Percentiles rank a stretch among this genome's conserved stretches.
phyloP scores from a whole-genome alignment of 2,888 invertebrate species.

The Lithodes maja region DNA sequence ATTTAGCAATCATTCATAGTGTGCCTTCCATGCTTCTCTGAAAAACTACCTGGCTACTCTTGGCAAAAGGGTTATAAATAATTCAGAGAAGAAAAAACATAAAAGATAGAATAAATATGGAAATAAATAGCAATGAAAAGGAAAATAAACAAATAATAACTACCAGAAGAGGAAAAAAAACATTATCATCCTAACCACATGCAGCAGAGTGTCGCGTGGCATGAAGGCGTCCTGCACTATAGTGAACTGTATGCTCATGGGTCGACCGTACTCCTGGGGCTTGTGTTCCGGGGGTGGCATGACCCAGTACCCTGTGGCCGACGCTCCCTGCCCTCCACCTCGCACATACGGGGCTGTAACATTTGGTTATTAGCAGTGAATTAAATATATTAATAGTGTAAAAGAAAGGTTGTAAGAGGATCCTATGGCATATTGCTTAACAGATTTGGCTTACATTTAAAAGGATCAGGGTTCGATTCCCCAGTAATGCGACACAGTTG shows the following conservation, averaged over 20 bases:
- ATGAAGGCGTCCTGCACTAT: constrained; percentile 88
- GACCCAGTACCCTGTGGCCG: constrained; percentile 93
- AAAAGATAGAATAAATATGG: too few species aligned
- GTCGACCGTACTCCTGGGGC: constrained; percentile 93
- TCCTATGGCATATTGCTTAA: too few species aligned
- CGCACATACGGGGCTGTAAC: constrained; percentile 85
- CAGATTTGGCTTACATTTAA: too few species aligned
- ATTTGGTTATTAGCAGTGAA: too few species aligned
- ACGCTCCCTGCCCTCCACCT: constrained; percentile 50
- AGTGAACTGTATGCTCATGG: constrained; percentile 91
- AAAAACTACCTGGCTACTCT: not conserved
- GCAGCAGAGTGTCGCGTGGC: constrained; percentile 86
- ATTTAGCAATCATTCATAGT: too few species aligned
- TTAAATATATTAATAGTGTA: too few species aligned
- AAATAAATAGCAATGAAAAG: too few species aligned
- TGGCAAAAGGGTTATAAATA: not conserved
- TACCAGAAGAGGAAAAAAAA: not conserved
- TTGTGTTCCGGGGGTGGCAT: constrained; percentile 95
- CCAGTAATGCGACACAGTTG: too few species aligned
- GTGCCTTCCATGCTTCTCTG: too few species aligned
- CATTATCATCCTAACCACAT: constrained; percentile 77
- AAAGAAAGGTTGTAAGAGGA: too few species aligned
- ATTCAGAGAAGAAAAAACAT: too few species aligned
- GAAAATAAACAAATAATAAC: not conserved
- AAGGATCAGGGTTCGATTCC: too few species aligned